Evolutionary conservation across 2,113 vertebrate species (phyloP).

Genomic region (Prietella phreatophila): DNA sequence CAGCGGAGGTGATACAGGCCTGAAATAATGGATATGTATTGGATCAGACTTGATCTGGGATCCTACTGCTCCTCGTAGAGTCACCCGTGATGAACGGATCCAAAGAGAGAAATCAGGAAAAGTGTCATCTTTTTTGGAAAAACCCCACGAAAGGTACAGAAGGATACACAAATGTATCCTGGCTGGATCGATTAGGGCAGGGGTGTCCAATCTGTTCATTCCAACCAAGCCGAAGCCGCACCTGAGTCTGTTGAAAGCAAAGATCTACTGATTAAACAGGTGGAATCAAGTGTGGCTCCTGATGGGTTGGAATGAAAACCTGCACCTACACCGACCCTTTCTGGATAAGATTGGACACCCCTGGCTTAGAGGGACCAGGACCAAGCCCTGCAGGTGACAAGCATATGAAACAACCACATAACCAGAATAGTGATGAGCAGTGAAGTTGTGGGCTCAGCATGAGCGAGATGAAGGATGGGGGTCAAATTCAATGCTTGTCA

Average conservation of each 20-base stretch:
- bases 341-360: too few relatives aligned
- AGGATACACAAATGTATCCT: neutral
- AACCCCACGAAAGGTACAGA: neutral
- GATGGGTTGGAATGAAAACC: too few relatives aligned
- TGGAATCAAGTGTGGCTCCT: too few relatives aligned
- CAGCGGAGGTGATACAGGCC: neutral
- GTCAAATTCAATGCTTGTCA: neutral
- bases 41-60: neutral
- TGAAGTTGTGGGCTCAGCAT: neutral
- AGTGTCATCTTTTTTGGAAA: neutral
- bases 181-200: neutral
- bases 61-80: neutral
- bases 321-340: too few relatives aligned
- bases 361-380: neutral
- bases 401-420: neutral
- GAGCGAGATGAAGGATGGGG: neutral
- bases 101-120: too few relatives aligned
- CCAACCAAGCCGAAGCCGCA: too few relatives aligned
- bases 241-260: too few relatives aligned
- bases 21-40: neutral
- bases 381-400: neutral
- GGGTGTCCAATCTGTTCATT: too few relatives aligned
- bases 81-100: too few relatives aligned
- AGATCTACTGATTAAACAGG: too few relatives aligned
- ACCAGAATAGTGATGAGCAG: neutral